These are phyloP conservation scores for Dioctria linearis DNA, from an alignment of 2,888 invertebrate genomes.

Conservation along the genomic window DNA sequence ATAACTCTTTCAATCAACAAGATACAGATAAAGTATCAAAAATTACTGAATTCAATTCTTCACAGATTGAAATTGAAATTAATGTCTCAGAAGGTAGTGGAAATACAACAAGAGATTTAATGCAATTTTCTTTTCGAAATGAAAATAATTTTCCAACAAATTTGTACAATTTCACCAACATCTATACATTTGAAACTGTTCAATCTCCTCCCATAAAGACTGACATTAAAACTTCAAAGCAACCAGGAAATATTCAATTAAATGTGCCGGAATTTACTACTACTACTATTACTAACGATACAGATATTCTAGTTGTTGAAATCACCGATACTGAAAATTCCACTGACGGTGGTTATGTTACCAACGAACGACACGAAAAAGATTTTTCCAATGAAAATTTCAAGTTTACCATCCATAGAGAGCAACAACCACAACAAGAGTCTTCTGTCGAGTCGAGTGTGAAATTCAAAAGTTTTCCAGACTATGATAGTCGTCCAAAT, in stretches of 20 bases:
- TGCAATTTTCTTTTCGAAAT: conserved; percentile 67
- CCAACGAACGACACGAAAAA: not conserved
- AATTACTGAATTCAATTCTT: conserved; percentile 60
- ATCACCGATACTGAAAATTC: conserved; percentile 65
- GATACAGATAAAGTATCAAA: not conserved
- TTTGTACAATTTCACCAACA: not conserved
- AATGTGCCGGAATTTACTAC: conserved; percentile 25
- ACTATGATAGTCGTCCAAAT: conserved; percentile 47
- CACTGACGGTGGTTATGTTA: conserved; percentile 63
- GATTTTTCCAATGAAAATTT: conserved; percentile 41
- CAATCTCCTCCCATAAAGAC: not conserved
- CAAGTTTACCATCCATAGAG: conserved; percentile 57
- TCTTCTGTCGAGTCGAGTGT: conserved; percentile 41
- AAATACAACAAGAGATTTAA: conserved; percentile 64
- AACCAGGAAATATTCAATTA: not conserved
- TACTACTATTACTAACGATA: conserved; percentile 59
- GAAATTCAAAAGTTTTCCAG: conserved; percentile 31
- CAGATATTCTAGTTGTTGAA: conserved; percentile 69
- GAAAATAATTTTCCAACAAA: conserved; percentile 5
- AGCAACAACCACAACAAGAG: conserved; percentile 46
- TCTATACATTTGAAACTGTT: not conserved
- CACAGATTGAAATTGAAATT: conserved; percentile 69
- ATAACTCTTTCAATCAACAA: too few relatives aligned
- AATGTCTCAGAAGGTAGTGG: conserved; percentile 69
- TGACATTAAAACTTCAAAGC: not conserved